Evolutionary conservation across 2,888 invertebrate species (phyloP).

Genomic region (Spialia ferax): DNA sequence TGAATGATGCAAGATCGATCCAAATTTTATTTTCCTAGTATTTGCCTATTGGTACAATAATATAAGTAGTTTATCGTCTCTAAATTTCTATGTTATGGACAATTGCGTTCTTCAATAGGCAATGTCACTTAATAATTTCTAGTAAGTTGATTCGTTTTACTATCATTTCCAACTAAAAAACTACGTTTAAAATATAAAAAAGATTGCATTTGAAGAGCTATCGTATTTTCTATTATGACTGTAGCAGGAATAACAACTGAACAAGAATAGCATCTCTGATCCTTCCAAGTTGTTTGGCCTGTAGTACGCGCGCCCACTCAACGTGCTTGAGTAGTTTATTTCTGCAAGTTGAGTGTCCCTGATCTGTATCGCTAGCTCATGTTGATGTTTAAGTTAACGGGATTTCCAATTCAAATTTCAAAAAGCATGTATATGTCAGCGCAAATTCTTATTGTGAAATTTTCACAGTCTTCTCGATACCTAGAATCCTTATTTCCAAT

Average conservation of each 20-base stretch:
- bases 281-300: background rate
- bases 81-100: no score
- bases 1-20: background rate
- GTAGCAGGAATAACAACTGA: background rate
- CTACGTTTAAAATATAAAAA: background rate
- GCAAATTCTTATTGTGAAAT: no score
- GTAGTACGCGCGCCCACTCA: background rate
- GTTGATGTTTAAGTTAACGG: background rate
- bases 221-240: background rate
- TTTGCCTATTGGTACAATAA: no score
- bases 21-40: background rate
- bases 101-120: no score
- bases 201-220: background rate
- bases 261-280: background rate
- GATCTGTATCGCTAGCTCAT: background rate
- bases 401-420: background rate
- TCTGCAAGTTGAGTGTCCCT: background rate
- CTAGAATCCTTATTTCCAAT: no score
- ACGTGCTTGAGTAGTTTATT: background rate
- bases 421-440: no score
- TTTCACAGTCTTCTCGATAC: no score
- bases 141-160: no score
- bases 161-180: no score
- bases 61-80: no score
- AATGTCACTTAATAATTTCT: no score